Base-by-base conservation (phyloP, 2,797 vertebrate genomes). In the Champsocephalus gunnari region DNA sequence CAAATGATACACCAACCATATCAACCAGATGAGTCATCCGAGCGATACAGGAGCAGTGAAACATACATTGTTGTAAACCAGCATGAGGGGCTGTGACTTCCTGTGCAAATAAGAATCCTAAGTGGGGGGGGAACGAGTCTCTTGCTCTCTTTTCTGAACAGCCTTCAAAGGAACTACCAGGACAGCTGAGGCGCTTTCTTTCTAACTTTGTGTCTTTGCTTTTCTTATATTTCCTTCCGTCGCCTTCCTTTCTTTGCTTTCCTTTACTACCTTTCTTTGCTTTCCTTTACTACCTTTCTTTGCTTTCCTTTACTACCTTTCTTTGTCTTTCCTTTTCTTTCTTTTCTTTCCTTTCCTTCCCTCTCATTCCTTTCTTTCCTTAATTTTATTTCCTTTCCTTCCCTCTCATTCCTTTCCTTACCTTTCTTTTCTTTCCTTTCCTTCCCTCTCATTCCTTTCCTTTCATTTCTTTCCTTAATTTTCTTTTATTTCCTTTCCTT, bases 1-100 rank as follows among this genome's bases (percentile, higher is more conserved):
- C 12, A 56, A 38, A 64, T n/a, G 43, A 19, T 16, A 9, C 45
- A 53, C 61, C 73, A 57, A 49, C 17, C 10, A 3, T 50, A 43
- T 7, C 9, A 3, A 45, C 10, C 17, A 45, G 50, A 71, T 53
- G 72, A 73, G 3, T 74, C 63, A 65, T 56, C 48, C 56, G 9
- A 38, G 55, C 56, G 21, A 59, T 16, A 48, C 55, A 2, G 9
- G 0, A 32, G 9, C 14, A 41, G 41, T n/a, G 28, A 6, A 13
- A 58, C 17, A 78, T 16, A 21, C 66, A 66, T 62, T 47, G 5
- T 67, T 74, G 34, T 47, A 38, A 54, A 45, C 69, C 63, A 58
- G 3, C 70, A 66, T 13, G 17, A 63, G 53, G 85, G 48, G 60
- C 61, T 60, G 57, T 69, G 66, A 79, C 75, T 82, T 79, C 53